Conservation (phyloP, 2,113 vertebrate genomes). For the Hyperopisus bebe region DNA sequence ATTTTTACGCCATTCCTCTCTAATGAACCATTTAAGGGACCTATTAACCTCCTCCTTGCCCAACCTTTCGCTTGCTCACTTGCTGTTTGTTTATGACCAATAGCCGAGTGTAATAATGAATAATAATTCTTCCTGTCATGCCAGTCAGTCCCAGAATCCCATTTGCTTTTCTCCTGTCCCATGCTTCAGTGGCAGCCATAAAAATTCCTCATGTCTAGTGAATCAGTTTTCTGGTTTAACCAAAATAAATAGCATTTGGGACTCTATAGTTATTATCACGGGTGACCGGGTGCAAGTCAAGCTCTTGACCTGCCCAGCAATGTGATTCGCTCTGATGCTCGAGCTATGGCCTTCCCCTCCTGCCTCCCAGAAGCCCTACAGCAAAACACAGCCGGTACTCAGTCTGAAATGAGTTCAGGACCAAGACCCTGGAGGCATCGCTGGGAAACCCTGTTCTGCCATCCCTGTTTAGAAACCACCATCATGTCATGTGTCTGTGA, state of each 20-base stretch:
- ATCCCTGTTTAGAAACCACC: background rate
- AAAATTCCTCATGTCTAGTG: constrained; percentile 21
- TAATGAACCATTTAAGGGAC: background rate
- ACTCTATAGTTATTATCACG: constrained; percentile 24
- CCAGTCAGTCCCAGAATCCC: constrained; percentile 15
- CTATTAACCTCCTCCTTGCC: background rate
- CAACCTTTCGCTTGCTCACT: no score
- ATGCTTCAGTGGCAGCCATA: background rate
- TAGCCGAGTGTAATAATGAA: constrained; percentile 20
- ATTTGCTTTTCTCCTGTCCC: constrained; percentile 18
- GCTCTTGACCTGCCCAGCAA: background rate
- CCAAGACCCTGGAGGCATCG: background rate
- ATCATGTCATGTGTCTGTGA: background rate
- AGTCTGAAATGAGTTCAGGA: background rate
- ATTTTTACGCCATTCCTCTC: background rate
- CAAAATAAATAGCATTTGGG: constrained; percentile 30
- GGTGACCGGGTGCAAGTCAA: background rate
- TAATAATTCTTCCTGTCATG: constrained; percentile 32
- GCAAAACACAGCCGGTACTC: background rate
- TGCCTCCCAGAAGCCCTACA: background rate
- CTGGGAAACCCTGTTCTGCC: background rate
- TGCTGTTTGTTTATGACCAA: constrained; percentile 21
- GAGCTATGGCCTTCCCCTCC: background rate
- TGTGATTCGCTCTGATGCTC: background rate
- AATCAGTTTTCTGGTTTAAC: constrained; percentile 22